Conservation (phyloP, 1,140 invertebrate species). For the Panulirus ornatus region DNA sequence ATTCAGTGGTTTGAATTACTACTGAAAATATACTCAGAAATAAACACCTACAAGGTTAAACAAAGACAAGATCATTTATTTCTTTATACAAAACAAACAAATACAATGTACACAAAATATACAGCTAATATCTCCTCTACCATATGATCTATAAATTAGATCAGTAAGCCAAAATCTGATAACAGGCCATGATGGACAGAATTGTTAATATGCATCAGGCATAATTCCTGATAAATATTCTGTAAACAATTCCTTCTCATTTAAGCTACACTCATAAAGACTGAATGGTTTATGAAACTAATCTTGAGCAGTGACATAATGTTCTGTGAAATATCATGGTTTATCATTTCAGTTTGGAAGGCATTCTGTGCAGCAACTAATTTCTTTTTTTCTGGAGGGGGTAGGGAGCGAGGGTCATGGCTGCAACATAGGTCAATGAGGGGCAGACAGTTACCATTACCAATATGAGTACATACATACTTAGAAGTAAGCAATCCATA, state of each 20-base stretch:
- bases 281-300: background rate
- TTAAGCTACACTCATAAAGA: background rate
- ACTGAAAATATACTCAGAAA: too few species aligned
- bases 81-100: conserved; percentile 32
- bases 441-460: background rate
- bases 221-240: background rate
- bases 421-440: background rate
- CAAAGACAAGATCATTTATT: background rate
- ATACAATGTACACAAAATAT: conserved; percentile 55
- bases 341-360: background rate
- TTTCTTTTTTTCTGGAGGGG: background rate
- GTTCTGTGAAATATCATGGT: background rate
- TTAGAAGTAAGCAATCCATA: background rate
- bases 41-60: background rate
- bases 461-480: background rate
- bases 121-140: conserved; percentile 30
- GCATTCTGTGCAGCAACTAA: background rate
- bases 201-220: conserved; percentile 32
- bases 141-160: conserved; percentile 21
- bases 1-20: too few species aligned
- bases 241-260: background rate
- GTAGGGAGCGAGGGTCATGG: background rate
- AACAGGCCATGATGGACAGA: conserved; percentile 27
- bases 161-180: conserved; percentile 4
- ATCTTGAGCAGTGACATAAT: background rate